A percentile compares a stretch with the other conserved stretches of the same genome.
Evolutionary conservation across 35 echinoderm and acorn worm genomes (phyloP).

Genomic region (Lytechinus variegatus): DNA sequence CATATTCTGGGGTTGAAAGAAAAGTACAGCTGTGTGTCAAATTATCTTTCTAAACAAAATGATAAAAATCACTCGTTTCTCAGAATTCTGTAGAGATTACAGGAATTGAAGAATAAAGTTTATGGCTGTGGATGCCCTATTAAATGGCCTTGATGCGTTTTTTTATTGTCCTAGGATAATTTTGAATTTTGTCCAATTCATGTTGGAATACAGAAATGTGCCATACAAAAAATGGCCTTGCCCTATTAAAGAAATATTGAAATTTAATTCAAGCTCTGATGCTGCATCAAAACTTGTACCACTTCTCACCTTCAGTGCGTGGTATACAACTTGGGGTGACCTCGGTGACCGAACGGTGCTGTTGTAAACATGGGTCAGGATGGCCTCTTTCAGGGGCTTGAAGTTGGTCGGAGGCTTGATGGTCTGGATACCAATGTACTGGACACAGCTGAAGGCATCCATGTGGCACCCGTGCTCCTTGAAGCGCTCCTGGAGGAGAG

Average conservation of each 20-base stretch:
- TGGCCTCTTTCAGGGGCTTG: conserved; percentile 59
- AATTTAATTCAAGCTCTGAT: background rate
- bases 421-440: conserved; percentile 89
- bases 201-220: too few relatives aligned
- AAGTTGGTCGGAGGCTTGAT: conserved; percentile 70
- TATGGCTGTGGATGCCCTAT: too few relatives aligned
- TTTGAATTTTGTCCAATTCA: too few relatives aligned
- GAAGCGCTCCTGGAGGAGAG: conserved; percentile 86
- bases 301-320: conserved; percentile 76
- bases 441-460: conserved; percentile 87
- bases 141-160: too few relatives aligned
- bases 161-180: too few relatives aligned
- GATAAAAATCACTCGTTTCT: too few relatives aligned
- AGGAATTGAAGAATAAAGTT: too few relatives aligned
- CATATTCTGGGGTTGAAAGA: background rate
- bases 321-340: conserved; percentile 68
- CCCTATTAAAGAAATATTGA: too few relatives aligned
- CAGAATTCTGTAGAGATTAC: too few relatives aligned
- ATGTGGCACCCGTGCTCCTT: conserved; percentile 78
- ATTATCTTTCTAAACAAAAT: too few relatives aligned
- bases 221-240: too few relatives aligned
- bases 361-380: conserved; percentile 74
- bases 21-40: too few relatives aligned
- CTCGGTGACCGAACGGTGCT: conserved; percentile 86
- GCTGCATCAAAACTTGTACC: background rate